Evolutionary conservation across 2,113 vertebrate genomes (phyloP).

Genomic region (Rostratula benghalensis): DNA sequence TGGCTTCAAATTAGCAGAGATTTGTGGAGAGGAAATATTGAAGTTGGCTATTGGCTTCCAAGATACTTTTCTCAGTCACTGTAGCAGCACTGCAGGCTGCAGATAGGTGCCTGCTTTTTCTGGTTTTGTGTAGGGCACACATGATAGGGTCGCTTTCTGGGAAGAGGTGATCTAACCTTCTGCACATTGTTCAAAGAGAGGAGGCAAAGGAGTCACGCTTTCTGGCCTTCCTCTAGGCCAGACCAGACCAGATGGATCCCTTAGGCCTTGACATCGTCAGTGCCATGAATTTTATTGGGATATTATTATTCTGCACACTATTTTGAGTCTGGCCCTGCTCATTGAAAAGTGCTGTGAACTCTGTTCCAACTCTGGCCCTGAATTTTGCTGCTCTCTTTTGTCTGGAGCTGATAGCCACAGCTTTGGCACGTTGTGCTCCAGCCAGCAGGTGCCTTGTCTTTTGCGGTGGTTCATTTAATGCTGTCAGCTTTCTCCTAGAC

Average conservation of each 20-base stretch:
- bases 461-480: not conserved
- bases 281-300: not conserved
- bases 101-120: not conserved
- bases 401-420: not conserved
- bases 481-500: not conserved
- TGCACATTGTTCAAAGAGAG: rapidly evolving
- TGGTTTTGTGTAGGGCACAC: not conserved
- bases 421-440: not conserved
- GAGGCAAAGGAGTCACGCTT: not conserved
- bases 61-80: not conserved
- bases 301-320: not conserved
- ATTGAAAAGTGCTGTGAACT: not conserved
- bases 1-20: not conserved
- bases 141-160: not conserved
- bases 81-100: not conserved
- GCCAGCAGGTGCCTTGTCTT: not conserved
- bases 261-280: not conserved
- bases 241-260: not conserved
- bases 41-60: not conserved
- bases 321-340: not conserved
- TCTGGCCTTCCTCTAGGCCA: not conserved
- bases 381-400: not conserved
- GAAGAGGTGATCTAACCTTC: not conserved
- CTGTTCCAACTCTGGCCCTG: not conserved
- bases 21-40: not conserved